Evolutionary conservation across 2,113 vertebrate genomes (phyloP), one percentile per base, ranked within the genome.

Genomic region (Ovis canadensis): DNA sequence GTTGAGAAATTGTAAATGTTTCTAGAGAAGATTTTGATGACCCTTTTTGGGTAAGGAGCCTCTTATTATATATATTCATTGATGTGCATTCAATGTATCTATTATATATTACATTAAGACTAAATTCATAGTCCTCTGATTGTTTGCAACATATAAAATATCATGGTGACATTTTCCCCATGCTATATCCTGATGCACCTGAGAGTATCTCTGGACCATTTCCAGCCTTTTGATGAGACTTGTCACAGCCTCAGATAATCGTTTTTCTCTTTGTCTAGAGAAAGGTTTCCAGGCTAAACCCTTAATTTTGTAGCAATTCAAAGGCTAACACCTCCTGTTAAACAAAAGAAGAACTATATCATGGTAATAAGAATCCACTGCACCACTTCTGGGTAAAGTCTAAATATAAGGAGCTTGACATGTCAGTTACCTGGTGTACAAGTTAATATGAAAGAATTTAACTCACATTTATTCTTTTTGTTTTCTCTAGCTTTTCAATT

Each of bases 391-490:
- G 71, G 59, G n/a, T 95, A 94, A 97, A 96, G 95, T 94, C 83
- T 96, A 93, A 83, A 88, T 92, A 91, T 36, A 96, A 96, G 16
- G 87, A 90, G 33, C 64, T 77, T 97, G 90, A 94, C 96, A 96
- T 60, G 64, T 88, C 91, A 97, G 91, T 94, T 96, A 96, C 25
- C 84, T 96, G 57, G 33, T 88, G 6, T 81, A 96, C 83, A 97
- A 97, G 96, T 97, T 97, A 98, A 98, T 94, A 95, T 59, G 54
- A 97, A 95, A 96, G 71, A 85, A 31, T 97, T 97, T 96, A 96
- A 93, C 29, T 71, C 54, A 95, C 50, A 86, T 83, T 93, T 96
- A 95, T 95, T 94, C 33, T 85, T 95, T 97, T 94, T 97, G 93
- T 97, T 96, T 97, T 94, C 59, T 83, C 74, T 95, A 55, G 74